These are phyloP conservation scores for Pelagia noctiluca DNA, from an alignment of 30 jellyfish, hydroid and myxozoan genomes.

Conservation along the genomic window DNA sequence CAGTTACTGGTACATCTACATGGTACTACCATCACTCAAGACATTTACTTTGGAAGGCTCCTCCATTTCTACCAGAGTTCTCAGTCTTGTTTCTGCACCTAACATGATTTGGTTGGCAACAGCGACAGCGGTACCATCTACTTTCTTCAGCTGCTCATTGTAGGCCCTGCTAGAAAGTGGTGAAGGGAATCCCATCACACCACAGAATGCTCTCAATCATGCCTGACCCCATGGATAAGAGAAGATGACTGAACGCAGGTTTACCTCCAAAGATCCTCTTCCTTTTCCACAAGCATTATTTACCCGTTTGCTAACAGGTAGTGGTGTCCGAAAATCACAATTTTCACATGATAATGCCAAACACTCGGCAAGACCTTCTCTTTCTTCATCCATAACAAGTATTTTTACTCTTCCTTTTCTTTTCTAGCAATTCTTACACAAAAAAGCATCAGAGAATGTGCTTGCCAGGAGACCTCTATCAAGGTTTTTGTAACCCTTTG, in stretches of 20 bases:
- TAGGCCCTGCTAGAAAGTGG: slow-evolving; percentile 42
- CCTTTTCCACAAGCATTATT: slow-evolving; percentile 27
- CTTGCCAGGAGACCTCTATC: slow-evolving; percentile 5
- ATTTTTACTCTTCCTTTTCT: slow-evolving; percentile 11
- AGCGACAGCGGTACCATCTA: slow-evolving; percentile 10
- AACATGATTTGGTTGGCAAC: slow-evolving; percentile 19
- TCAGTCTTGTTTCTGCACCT: slow-evolving; percentile 37
- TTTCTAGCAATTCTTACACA: slow-evolving; percentile 25
- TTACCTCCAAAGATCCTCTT: slow-evolving; percentile 44
- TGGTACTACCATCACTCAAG: slow-evolving; percentile 24
- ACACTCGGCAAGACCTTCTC: slow-evolving; percentile 47
- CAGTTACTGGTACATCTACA: slow-evolving; percentile 52
- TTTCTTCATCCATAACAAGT: not conserved
- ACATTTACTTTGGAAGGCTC: slow-evolving; percentile 22
- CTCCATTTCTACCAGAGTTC: slow-evolving; percentile 1
- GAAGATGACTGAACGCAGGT: slow-evolving; percentile 21
- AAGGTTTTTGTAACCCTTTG: slow-evolving; percentile 22
- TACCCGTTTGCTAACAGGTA: slow-evolving; percentile 20
- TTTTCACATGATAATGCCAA: not conserved
- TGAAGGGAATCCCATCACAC: slow-evolving; percentile 38
- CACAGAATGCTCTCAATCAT: slow-evolving; percentile 4
- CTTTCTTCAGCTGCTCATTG: slow-evolving; percentile 30
- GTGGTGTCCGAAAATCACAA: slow-evolving; percentile 49
- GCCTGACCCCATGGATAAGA: slow-evolving; percentile 40
- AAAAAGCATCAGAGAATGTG: slow-evolving; percentile 7